Base-by-base conservation (phyloP, 2,113 vertebrate genomes). In the Phylloscopus trochilus region DNA sequence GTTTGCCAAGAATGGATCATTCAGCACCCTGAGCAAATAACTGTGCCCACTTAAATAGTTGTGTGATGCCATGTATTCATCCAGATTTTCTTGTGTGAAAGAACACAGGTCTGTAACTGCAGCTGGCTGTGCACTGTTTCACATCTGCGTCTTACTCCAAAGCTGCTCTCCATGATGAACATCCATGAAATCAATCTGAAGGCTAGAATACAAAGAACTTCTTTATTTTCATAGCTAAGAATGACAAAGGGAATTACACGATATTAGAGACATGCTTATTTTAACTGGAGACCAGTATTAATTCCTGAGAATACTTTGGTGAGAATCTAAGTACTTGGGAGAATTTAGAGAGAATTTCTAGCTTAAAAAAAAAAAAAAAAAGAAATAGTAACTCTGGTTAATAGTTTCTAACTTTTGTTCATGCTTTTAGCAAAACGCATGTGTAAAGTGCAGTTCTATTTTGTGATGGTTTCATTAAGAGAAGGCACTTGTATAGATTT, bases 11-110 rank as follows among this genome's bases (percentile, higher is more conserved):
- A 94, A 77, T 70, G 85, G 78, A 87, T 83, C 86, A 74, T 93
- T 92, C 95, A 95, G 52, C 95, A 90, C 87, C 68, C 84, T 7
- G 22, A 93, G 64, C 94, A 96, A 97, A 81, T 93, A 85, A 73
- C 56, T 10, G 0, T 96, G 76, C 78, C 66, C 33, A 33, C 68
- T 92, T 86, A 94, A 96, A 96, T 81, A 96, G 82, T 83, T 97
- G 44, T 64, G 79, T 91, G 79, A 84, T 92, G 68, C 85, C 87
- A 75, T 94, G 86, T 89, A 86, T 9, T 10, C 72, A 88, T 94
- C 80, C 68, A 91, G 83, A 86, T 96, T 97, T 97, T 97, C 81
- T 92, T 96, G 82, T 85, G 81, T 97, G 97, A 97, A 97, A 95
- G 75, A 96, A 88, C 91, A 77, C 96, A 96, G 94, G 94, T 97